phyloP scores from a whole-genome alignment of 1,140 invertebrate genomes.

The Pseudachorutes palmiensis region DNA sequence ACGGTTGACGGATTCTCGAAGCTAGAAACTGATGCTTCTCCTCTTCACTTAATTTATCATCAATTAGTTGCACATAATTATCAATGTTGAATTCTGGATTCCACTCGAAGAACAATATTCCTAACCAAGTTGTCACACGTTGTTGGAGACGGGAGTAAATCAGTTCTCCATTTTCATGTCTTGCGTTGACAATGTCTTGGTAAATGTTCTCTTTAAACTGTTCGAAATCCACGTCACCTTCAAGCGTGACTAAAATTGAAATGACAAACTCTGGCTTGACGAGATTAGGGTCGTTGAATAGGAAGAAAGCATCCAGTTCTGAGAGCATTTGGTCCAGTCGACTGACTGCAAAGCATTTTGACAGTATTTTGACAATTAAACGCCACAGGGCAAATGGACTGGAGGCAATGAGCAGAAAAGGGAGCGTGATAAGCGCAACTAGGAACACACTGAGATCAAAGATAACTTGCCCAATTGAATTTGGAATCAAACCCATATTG shows the following conservation, averaged over 20 bases:
- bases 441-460: not conserved
- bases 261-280: not conserved
- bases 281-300: not conserved
- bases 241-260: not conserved
- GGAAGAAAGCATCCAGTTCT: not conserved
- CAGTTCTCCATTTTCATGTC: not conserved
- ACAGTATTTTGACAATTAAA: not conserved
- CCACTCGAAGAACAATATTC: not conserved
- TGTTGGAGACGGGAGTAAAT: conserved; percentile 1
- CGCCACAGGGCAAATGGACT: not conserved
- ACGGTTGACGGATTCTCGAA: not conserved
- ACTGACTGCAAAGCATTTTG: not conserved
- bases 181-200: not conserved
- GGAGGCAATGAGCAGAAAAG: not conserved
- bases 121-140: not conserved
- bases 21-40: not conserved
- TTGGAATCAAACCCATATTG: not conserved
- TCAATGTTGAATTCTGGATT: not conserved
- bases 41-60: not conserved
- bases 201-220: not conserved
- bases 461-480: not conserved
- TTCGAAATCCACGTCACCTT: not conserved
- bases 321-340: not conserved
- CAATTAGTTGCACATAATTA: not conserved
- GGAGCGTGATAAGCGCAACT: not conserved